Percentiles rank a stretch among this genome's conserved stretches.
phyloP scores from a whole-genome alignment of 2,797 vertebrate species.

The Corythornis leucogaster region DNA sequence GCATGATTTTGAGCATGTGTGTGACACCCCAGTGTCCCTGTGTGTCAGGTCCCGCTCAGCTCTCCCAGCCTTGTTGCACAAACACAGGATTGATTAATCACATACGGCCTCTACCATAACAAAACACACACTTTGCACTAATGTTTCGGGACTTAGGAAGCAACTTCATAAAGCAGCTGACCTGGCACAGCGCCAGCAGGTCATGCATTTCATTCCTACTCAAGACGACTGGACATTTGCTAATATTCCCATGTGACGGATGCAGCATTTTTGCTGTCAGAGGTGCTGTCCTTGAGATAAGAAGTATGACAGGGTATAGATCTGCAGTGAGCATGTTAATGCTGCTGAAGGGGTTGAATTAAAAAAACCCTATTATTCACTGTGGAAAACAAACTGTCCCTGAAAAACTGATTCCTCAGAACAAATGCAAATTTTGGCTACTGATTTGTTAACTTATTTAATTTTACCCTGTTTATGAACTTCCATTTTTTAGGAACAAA shows the following conservation, averaged over 20 bases:
- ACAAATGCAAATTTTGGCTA: not conserved
- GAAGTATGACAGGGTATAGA: not conserved
- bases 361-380: not conserved
- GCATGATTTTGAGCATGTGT: accelerated
- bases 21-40: accelerated
- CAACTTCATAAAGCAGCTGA: not conserved
- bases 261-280: conserved; percentile 6
- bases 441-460: not conserved
- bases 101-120: accelerated
- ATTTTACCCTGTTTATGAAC: not conserved
- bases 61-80: not conserved
- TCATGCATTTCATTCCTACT: not conserved
- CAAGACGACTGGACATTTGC: not conserved
- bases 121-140: accelerated
- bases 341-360: not conserved
- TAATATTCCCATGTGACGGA: conserved; percentile 19
- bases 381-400: not conserved
- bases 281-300: conserved; percentile 56
- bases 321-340: conserved; percentile 33
- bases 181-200: not conserved
- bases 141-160: accelerated
- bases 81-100: accelerated
- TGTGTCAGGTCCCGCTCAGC: accelerated
- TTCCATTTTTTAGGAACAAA: not conserved
- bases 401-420: not conserved